These are phyloP conservation scores for Crenichthys baileyi DNA, from an alignment of 2,797 vertebrate genomes.

Conservation along the genomic window DNA sequence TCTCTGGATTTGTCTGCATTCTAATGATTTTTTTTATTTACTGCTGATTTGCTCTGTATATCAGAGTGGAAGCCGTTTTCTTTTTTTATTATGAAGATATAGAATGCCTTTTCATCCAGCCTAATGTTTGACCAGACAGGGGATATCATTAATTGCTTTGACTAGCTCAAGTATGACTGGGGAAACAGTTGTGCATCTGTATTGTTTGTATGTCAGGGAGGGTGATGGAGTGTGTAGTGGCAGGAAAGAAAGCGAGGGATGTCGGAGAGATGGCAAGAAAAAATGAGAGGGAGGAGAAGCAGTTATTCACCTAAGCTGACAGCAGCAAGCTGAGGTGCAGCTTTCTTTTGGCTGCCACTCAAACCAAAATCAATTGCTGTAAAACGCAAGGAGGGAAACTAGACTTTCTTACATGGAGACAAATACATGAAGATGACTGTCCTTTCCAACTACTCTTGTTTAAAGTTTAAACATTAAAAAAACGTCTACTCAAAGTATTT, in stretches of 20 bases:
- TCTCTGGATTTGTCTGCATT: conserved; percentile 9
- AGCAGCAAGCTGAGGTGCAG: conserved; percentile 75
- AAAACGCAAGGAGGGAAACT: conserved; percentile 68
- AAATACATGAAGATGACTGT: conserved; percentile 19
- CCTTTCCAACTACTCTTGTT: conserved; percentile 6
- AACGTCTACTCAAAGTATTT: conserved; percentile 13
- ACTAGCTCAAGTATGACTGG: conserved; percentile 7
- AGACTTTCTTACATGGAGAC: conserved; percentile 31
- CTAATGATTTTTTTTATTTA: conserved; percentile 9
- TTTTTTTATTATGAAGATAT: conserved; percentile 2
- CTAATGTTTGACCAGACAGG: conserved; percentile 3
- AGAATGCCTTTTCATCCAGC: conserved; percentile 1
- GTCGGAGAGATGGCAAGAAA: conserved; percentile 12
- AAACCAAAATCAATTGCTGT: conserved; percentile 78
- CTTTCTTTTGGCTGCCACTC: conserved; percentile 75
- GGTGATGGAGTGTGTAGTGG: conserved; percentile 25
- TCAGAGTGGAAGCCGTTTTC: not conserved
- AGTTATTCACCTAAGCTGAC: conserved; percentile 78
- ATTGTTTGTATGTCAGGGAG: conserved; percentile 24
- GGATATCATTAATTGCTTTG: conserved; percentile 21
- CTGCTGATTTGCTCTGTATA: not conserved
- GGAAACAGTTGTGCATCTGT: conserved; percentile 10
- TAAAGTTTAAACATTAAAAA: not conserved
- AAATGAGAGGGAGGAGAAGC: conserved; percentile 44
- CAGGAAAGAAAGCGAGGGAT: conserved; percentile 31